Percentiles rank a stretch among this genome's conserved stretches.
Conservation (phyloP, 2,113 vertebrate species). For the Daboia siamensis region DNA sequence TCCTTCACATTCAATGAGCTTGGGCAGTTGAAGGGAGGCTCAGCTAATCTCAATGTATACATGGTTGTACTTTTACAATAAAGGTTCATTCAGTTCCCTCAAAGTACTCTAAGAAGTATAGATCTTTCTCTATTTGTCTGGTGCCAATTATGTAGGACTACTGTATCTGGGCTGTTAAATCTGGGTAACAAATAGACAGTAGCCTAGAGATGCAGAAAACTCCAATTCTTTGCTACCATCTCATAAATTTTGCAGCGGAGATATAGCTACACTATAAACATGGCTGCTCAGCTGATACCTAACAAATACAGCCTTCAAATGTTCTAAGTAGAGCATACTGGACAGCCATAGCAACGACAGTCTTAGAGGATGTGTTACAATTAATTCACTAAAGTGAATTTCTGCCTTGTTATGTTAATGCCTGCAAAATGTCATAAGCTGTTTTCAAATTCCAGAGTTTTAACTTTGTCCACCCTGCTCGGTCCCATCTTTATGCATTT, state of each 20-base stretch:
- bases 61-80: no score
- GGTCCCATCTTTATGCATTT: neutral
- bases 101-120: neutral
- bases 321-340: neutral
- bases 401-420: neutral
- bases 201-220: neutral
- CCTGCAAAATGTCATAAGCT: neutral
- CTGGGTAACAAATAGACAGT: neutral
- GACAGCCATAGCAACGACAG: neutral
- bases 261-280: neutral
- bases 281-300: neutral
- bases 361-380: neutral
- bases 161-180: neutral
- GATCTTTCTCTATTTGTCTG: neutral
- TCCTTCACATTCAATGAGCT: neutral
- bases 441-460: neutral
- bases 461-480: neutral
- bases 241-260: neutral
- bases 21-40: no score
- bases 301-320: neutral
- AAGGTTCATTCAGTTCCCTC: no score
- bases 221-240: neutral
- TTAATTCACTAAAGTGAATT: neutral
- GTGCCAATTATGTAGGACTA: neutral
- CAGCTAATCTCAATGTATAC: no score